These are phyloP conservation scores for Eudemis profundana DNA, from an alignment of 2,888 invertebrate genomes.

Conservation along the genomic window DNA sequence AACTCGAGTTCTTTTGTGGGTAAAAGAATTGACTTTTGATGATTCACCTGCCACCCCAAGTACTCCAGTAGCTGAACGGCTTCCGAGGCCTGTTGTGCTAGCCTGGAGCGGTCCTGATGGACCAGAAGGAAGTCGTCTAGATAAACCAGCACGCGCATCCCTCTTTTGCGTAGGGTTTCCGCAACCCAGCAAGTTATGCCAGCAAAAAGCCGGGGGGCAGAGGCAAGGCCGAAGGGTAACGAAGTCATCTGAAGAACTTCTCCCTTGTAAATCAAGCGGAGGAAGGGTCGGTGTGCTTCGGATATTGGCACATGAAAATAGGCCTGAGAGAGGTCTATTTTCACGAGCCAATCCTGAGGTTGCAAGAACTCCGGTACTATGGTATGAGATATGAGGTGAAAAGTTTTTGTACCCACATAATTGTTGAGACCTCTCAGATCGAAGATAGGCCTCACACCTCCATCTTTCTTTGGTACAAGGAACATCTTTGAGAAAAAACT, in stretches of 20 bases:
- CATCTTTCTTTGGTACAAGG: background rate
- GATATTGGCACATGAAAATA: slow-evolving; percentile 29
- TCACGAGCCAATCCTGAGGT: slow-evolving; percentile 21
- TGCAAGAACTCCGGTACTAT: background rate
- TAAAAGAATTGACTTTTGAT: too few relatives aligned
- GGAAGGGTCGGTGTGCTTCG: slow-evolving; percentile 20
- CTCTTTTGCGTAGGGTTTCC: slow-evolving; percentile 21
- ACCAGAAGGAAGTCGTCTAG: slow-evolving; percentile 39
- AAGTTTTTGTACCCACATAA: slow-evolving; percentile 5
- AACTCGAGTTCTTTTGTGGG: too few relatives aligned
- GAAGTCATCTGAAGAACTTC: slow-evolving; percentile 29
- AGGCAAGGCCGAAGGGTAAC: slow-evolving; percentile 35
- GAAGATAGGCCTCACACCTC: slow-evolving; percentile 1
- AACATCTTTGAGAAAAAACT: slow-evolving; percentile 1
- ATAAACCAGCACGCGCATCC: slow-evolving; percentile 32
- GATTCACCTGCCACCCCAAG: background rate
- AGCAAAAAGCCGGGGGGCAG: slow-evolving; percentile 32
- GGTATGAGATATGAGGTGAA: slow-evolving; percentile 6
- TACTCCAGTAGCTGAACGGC: slow-evolving; percentile 6
- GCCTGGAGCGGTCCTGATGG: slow-evolving; percentile 7
- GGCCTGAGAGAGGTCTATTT: slow-evolving; percentile 21
- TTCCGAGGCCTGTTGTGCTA: background rate
- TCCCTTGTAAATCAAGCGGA: slow-evolving; percentile 28
- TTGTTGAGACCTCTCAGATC: slow-evolving; percentile 12
- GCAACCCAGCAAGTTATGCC: slow-evolving; percentile 39